phyloP scores from a whole-genome alignment of 2,888 invertebrate species.

The Plemyria rubiginata region DNA sequence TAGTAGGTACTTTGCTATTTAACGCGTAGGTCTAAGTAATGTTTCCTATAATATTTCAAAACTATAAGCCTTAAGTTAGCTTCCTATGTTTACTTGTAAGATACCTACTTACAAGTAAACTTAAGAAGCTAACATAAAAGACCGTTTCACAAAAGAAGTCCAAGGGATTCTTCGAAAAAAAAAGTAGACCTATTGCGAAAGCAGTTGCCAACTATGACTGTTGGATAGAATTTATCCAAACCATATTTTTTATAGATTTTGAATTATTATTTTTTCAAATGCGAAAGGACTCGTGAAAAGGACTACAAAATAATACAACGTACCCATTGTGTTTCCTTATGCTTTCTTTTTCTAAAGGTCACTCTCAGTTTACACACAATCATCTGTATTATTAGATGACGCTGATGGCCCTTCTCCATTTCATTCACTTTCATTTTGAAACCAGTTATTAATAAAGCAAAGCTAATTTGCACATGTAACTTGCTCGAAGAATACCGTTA shows the following conservation, averaged over 20 bases:
- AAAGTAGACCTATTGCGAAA: no score
- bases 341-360: slow-evolving; percentile 20
- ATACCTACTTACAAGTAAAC: no score
- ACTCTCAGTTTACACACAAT: slow-evolving; percentile 30
- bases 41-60: background rate
- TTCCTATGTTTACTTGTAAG: no score
- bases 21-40: background rate
- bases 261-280: no score
- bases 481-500: slow-evolving; percentile 47
- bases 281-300: no score
- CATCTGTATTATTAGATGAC: slow-evolving; percentile 20
- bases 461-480: slow-evolving; percentile 47
- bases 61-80: no score
- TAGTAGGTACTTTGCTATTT: background rate
- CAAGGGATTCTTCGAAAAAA: no score
- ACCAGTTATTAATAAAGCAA: background rate
- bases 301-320: background rate
- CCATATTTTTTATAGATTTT: no score
- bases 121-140: no score
- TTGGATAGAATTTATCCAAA: no score
- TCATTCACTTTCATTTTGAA: slow-evolving; percentile 26
- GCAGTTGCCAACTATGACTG: no score
- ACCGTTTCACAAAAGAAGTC: no score
- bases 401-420: slow-evolving; percentile 16
- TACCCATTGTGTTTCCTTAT: slow-evolving; percentile 28